Evolutionary conservation across 2,113 vertebrate genomes (phyloP), one percentile per base, ranked within the genome.

Genomic region (Guaruba guarouba): DNA sequence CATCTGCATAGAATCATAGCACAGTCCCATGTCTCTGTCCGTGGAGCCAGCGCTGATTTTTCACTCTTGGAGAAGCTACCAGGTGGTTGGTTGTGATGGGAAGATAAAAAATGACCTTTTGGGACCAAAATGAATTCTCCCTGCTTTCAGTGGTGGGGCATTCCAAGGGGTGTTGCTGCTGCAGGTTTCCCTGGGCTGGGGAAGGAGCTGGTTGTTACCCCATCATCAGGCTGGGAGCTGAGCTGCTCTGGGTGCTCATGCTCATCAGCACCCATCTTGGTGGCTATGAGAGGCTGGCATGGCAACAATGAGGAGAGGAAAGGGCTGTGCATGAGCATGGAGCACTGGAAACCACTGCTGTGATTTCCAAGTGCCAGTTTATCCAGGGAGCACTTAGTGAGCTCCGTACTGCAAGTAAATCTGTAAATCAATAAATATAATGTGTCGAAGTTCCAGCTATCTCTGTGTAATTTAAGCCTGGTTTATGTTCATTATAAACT

Each of bases 141-240:
- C 0, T 5, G 15, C 16, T 51, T 35, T 11, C 18, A 3, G 0
- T 1, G 11, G 16, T 1, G 29, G 61, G 37, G 14, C 24, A 0
- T 46, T 37, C 31, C 13, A 17, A 41, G 71, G 51, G 9, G 13
- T 0, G 9, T 1, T 11, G 33, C 44, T 67, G 78, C 68, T 10
- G 27, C 10, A 16, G 23, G 6, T 3, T 37, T n/a, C 49, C 39
- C 82, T 2, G 59, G 35, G 64, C 52, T 51, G 62, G 54, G 33
- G 6, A 3, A 5, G 67, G 83, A 74, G 67, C 67, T 44, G 33
- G 6, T 6, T 1, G 16, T 17, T 17, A 59, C 22, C 46, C 35
- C 12, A 4, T 27, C 23, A 11, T 55, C 9, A 6, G 59, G 12
- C 1, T 55, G 37, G 46, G 64, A 6, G 10, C 28, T 7, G 22